Conservation (phyloP, 2,113 vertebrate species). For the Echinops telfairi region DNA sequence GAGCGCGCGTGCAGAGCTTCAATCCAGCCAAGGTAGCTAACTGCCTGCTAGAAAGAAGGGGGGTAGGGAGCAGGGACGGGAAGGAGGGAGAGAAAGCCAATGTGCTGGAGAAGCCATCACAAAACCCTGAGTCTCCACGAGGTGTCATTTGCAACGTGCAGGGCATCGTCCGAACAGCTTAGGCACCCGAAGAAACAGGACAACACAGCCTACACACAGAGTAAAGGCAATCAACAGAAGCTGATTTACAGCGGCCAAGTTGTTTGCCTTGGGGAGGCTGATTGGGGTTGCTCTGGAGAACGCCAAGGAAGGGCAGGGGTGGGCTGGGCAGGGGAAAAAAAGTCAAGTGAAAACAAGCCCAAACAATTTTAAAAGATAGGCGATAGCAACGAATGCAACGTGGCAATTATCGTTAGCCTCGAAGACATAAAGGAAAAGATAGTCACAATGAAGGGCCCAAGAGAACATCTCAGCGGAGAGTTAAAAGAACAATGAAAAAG, state of each 20-base stretch:
- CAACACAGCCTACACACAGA: not conserved
- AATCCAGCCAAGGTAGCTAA: not conserved
- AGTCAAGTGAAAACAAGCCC: no score
- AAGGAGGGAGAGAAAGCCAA: not conserved
- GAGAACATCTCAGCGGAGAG: not conserved
- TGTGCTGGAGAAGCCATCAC: not conserved
- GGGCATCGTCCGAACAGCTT: not conserved
- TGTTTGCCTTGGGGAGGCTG: no score
- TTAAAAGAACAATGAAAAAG: not conserved
- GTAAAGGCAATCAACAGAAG: not conserved
- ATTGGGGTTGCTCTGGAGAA: no score
- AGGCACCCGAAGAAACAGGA: not conserved
- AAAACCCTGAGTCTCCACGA: conserved; percentile 3
- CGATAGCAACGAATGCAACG: no score
- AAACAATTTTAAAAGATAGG: no score
- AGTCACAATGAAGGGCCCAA: not conserved
- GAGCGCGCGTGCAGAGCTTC: not conserved
- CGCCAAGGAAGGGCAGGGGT: no score
- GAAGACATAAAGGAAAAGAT: conserved; percentile 30
- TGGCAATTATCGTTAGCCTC: not conserved
- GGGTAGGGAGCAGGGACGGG: no score
- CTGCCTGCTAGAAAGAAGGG: not conserved
- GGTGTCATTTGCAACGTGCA: not conserved
- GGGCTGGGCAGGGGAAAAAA: no score
- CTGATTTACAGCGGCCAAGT: not conserved